phyloP scores from a whole-genome alignment of 1,140 invertebrate species.

The Lordiphosa clarofinis region DNA sequence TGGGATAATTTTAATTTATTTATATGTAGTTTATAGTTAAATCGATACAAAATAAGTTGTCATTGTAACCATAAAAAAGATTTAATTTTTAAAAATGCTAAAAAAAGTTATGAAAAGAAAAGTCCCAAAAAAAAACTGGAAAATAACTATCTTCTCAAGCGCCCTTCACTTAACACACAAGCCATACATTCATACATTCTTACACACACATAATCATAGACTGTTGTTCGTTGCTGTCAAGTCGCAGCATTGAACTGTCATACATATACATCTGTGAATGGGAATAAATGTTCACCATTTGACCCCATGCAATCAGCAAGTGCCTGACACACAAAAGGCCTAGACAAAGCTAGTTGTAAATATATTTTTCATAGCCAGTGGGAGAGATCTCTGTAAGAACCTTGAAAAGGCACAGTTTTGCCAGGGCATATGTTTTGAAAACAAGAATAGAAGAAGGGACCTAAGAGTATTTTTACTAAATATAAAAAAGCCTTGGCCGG shows the following conservation, averaged over 20 bases:
- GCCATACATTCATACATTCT: no score
- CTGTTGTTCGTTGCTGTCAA: constrained; percentile 18
- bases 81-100: no score
- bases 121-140: no score
- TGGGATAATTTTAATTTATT: no score
- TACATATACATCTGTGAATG: constrained; percentile 22
- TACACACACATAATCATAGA: no score
- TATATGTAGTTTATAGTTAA: no score
- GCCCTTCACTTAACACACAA: no score
- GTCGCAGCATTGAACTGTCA: constrained; percentile 33
- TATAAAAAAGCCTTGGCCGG: neutral
- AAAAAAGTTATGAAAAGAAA: no score
- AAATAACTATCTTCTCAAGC: no score
- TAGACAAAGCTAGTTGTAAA: constrained; percentile 4
- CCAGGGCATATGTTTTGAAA: neutral
- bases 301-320: constrained; percentile 39
- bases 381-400: constrained; percentile 9
- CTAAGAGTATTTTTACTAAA: constrained; percentile 2
- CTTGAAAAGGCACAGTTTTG: neutral
- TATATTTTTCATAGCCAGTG: constrained; percentile 3
- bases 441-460: neutral
- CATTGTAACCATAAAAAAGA: no score
- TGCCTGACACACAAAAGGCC: constrained; percentile 16
- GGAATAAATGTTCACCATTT: constrained; percentile 32
- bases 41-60: no score